phyloP scores from a whole-genome alignment of 2,888 invertebrate genomes.

The Clitarchus hookeri region DNA sequence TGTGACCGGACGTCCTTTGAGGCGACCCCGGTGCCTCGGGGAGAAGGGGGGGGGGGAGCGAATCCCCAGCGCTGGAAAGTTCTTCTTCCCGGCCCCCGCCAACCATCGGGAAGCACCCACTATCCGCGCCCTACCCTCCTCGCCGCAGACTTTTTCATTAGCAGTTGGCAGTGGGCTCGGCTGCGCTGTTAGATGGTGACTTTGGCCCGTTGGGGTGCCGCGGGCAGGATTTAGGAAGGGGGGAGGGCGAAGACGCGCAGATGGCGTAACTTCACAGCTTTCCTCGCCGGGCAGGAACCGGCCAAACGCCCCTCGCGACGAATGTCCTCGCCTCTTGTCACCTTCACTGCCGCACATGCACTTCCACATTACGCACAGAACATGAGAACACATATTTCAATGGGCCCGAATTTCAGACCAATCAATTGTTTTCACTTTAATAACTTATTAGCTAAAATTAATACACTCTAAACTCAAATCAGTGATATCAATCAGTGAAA shows the following conservation, averaged over 20 bases:
- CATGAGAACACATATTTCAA: no score
- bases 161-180: slow-evolving; percentile 22
- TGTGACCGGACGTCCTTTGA: no score
- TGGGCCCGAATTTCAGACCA: no score
- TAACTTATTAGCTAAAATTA: no score
- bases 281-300: not conserved
- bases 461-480: no score
- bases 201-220: not conserved
- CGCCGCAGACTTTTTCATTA: slow-evolving; percentile 23
- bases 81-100: not conserved
- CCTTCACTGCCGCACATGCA: no score
- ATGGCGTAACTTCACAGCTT: slow-evolving; percentile 6
- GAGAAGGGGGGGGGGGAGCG: not conserved
- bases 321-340: no score
- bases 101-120: not conserved
- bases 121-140: not conserved
- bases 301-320: not conserved
- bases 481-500: no score
- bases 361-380: no score
- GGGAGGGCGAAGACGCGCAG: not conserved
- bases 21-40: no score
- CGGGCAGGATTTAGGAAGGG: not conserved
- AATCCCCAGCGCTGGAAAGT: not conserved
- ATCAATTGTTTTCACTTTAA: no score
- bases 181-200: slow-evolving; percentile 11